Conservation (phyloP, 2,113 vertebrate genomes). For the Spizaetus ornatus region DNA sequence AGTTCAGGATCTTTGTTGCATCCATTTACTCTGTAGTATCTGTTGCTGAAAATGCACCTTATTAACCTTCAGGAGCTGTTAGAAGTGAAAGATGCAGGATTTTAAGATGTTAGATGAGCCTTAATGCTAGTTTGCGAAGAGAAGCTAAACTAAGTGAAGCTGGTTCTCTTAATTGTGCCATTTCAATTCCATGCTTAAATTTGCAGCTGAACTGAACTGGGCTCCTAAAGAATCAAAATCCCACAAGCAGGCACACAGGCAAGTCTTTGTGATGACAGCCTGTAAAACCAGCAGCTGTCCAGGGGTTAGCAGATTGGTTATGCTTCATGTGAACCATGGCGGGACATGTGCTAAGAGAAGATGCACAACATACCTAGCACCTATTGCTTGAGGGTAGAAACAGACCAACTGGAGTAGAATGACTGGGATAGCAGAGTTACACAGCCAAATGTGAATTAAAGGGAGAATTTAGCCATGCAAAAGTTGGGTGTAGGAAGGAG, state of each 20-base stretch:
- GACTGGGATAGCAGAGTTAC: neutral
- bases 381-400: neutral
- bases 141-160: neutral
- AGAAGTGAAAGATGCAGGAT: neutral
- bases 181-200: neutral
- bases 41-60: neutral
- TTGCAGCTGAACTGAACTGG: neutral
- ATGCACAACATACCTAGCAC: neutral
- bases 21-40: neutral
- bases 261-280: constrained; percentile 42
- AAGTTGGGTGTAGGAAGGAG: neutral
- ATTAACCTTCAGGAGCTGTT: neutral
- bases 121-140: neutral
- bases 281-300: constrained; percentile 50
- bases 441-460: neutral
- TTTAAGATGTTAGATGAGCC: neutral
- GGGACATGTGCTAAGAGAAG: neutral
- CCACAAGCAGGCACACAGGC: neutral
- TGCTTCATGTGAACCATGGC: neutral
- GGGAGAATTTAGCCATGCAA: neutral
- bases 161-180: neutral
- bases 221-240: neutral
- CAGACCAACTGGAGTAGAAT: neutral
- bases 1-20: neutral
- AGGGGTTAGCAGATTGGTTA: constrained; percentile 17